Conservation (phyloP, 2,888 invertebrate species). For the Coronaproctus castanopsis region DNA sequence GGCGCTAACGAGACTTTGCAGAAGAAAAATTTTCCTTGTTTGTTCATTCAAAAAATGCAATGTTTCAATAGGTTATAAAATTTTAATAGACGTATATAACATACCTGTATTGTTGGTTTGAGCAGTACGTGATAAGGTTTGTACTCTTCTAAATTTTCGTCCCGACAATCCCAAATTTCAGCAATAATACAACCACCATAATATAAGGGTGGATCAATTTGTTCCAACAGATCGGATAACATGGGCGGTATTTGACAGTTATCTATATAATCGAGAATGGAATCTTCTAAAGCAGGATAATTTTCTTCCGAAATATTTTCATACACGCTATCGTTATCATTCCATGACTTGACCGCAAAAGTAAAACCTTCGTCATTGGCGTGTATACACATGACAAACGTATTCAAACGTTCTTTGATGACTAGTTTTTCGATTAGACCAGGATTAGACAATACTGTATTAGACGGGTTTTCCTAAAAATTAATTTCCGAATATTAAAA, state of each 20-base stretch:
- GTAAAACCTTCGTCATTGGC: slow-evolving; percentile 84
- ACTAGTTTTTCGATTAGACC: slow-evolving; percentile 67
- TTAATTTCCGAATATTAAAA: slow-evolving; percentile 7
- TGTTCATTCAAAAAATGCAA: too few species aligned
- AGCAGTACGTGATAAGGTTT: slow-evolving; percentile 72
- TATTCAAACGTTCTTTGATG: slow-evolving; percentile 65
- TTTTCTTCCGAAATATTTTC: slow-evolving; percentile 5
- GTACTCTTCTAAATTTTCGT: slow-evolving; percentile 30
- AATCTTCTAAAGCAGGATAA: slow-evolving; percentile 53
- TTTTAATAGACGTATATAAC: too few species aligned
- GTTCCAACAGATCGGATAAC: slow-evolving; percentile 61
- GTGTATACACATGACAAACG: slow-evolving; percentile 73
- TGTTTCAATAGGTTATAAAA: too few species aligned
- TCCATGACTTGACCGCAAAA: slow-evolving; percentile 32
- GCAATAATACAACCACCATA: slow-evolving; percentile 82
- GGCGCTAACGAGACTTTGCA: too few species aligned
- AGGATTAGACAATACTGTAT: slow-evolving; percentile 32
- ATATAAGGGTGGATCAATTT: slow-evolving; percentile 64
- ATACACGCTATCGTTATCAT: slow-evolving; percentile 1
- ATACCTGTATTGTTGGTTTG: slow-evolving; percentile 67
- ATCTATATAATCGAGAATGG: slow-evolving; percentile 62
- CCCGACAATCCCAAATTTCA: slow-evolving; percentile 69
- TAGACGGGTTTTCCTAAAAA: background rate
- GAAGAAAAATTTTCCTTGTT: too few species aligned
- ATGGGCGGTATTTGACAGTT: slow-evolving; percentile 77